Base-by-base conservation (phyloP, 2,888 invertebrate genomes). In the Branchipolynoe longqiensis region DNA sequence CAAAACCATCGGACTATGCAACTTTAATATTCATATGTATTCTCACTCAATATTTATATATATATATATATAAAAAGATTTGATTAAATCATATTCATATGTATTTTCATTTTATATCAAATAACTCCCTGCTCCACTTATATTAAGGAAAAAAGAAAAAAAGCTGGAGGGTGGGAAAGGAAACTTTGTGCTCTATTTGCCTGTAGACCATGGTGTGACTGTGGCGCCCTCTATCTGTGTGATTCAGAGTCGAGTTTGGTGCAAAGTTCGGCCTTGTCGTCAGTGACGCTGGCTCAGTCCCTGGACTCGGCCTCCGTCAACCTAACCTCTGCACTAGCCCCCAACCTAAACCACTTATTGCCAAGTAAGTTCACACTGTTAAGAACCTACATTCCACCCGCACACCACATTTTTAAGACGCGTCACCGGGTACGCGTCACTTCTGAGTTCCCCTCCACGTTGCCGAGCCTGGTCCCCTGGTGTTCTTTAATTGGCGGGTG, bases 241-340 rank as follows among this genome's bases (percentile, higher is more conserved):
- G 18, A 14, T 58, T 58, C 58, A 58, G 58, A 58, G 58, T n/a
- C 40, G 18, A 78, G 38, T 28, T 40, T 41, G 38, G 40, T 78
- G 12, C 78, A 78, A n/a, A 25, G 40, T 18, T 78, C 78, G 41
- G 28, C 40, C 28, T 28, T 40, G 40, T 36, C 69, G 69, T 38
- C 78, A 40, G 78, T 78, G 22, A 78, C 22, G n/a, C 36, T 78
- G 78, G 40, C 78, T 12, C 78, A 78, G 78, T 38, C 58, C n/a
- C 18, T 58, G n/a, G 58, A 58, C 58, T n/a, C 12, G 12, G 58
- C 58, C n/a, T 58, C 58, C 25, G 58, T 58, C 58, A 58, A 25
- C 58, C 12, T 58, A 8, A 58, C 18, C 58, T 58, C 58, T 14
- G 12, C 58, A 58, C 41, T 73, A 8, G 22, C 12, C 41, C 73